Evolutionary conservation across 64 coral and sea anemone genomes (phyloP).

Genomic region (Orbicella faveolata): DNA sequence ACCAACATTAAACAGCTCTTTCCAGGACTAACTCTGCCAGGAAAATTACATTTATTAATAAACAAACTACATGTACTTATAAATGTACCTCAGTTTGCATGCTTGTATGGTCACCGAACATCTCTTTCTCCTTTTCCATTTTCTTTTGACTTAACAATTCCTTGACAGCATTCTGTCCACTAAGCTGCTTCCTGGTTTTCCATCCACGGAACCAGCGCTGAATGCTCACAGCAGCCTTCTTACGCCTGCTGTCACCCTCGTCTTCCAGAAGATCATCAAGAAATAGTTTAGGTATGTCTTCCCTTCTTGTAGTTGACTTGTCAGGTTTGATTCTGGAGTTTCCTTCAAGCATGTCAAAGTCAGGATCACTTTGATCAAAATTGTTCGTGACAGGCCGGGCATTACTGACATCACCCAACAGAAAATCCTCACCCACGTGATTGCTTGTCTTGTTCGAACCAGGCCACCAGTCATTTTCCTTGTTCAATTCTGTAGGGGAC

Average conservation of each 20-base stretch:
- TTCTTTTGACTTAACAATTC: constrained; percentile 67
- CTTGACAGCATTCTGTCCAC: constrained; percentile 59
- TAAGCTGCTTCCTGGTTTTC: constrained; percentile 43
- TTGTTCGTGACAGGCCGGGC: background rate
- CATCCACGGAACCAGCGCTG: constrained; percentile 86
- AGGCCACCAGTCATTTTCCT: constrained; percentile 67
- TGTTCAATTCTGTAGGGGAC: constrained; percentile 50
- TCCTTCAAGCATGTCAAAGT: constrained; percentile 44
- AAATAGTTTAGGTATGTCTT: constrained; percentile 49
- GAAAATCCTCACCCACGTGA: background rate
- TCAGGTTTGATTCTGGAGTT: constrained; percentile 31
- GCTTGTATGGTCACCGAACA: constrained; percentile 23
- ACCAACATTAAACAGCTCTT: too few relatives aligned
- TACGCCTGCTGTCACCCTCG: background rate
- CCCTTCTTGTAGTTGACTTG: background rate
- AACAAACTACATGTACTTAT: background rate
- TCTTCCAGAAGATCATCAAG: constrained; percentile 41
- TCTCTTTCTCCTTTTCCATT: constrained; percentile 46
- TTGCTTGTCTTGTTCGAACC: constrained; percentile 8
- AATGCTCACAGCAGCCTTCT: constrained; percentile 67
- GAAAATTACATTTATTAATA: too few relatives aligned
- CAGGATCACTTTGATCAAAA: background rate
- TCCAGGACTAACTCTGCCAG: too few relatives aligned
- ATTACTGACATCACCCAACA: constrained; percentile 22
- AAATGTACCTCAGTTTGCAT: constrained; percentile 19